phyloP scores from a whole-genome alignment of 2,888 invertebrate genomes.

The Pecten maximus region DNA sequence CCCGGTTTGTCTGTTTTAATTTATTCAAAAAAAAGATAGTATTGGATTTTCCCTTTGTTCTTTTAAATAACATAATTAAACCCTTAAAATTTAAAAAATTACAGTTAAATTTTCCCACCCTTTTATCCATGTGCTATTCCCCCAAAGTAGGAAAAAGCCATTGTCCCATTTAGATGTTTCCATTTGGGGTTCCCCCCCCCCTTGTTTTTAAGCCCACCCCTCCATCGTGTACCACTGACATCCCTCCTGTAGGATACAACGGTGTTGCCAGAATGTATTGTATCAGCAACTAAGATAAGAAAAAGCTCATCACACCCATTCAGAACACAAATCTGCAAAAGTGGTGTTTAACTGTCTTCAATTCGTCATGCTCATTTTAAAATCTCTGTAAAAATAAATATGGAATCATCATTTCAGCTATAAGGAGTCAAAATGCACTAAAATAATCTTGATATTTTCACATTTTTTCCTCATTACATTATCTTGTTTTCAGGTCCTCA shows the following conservation, averaged over 20 bases:
- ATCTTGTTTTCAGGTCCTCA: not conserved
- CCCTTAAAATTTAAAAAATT: too few relatives aligned
- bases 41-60: too few relatives aligned
- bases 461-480: not conserved
- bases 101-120: too few relatives aligned
- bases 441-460: not conserved
- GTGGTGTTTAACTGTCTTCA: not conserved
- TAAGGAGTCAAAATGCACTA: not conserved
- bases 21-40: too few relatives aligned
- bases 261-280: constrained; percentile 58
- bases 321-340: constrained; percentile 14
- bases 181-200: too few relatives aligned
- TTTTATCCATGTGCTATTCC: too few relatives aligned
- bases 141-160: too few relatives aligned
- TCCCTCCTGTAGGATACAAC: constrained; percentile 73
- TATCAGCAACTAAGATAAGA: constrained; percentile 31
- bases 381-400: not conserved
- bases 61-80: too few relatives aligned
- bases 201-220: constrained; percentile 6
- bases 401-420: too few relatives aligned
- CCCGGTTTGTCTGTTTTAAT: too few relatives aligned
- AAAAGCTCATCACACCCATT: constrained; percentile 53
- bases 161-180: too few relatives aligned
- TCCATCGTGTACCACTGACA: constrained; percentile 55
- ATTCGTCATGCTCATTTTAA: too few relatives aligned